Evolutionary conservation across 2,888 invertebrate genomes (phyloP), one percentile per base, ranked within the genome.

Genomic region (Hydrotaea diabolus): DNA sequence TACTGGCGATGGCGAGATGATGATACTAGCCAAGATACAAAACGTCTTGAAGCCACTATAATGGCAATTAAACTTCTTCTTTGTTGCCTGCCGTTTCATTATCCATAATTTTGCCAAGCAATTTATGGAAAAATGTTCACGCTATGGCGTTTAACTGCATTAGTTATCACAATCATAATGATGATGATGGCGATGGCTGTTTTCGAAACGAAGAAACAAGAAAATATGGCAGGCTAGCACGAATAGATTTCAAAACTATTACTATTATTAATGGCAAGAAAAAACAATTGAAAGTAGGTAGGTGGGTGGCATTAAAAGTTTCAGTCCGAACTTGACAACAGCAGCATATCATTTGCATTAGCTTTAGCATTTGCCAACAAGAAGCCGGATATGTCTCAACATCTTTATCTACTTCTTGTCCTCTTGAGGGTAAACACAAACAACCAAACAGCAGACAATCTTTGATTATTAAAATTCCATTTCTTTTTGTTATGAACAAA

Each of bases 1-100:
- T 49, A 49, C 49, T 49, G 15, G n/a, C n/a, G 5, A 49, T 49
- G 49, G 13, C 13, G 49, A 49, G 49, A 49, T 49, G 49, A 49
- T 49, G 31, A 39, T n/a, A 64, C 64, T 26, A 31, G 31, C 7
- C 31, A 31, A 31, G 31, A 31, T 62, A 57, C 11, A 57, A 57
- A 23, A 57, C 23, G 57, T 57, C 57, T 57, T 57, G 23, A 57
- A 21, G 3, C 17, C 23, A 23, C 21, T 21, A 69, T 23, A 69
- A 69, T 21, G 46, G 39, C 21, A 17, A 39, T 43, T 69, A 69
- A 31, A 62, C 31, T 46, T 49, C 26, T 49, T 69, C 26, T 23
- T 49, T 49, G 49, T 69, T 49, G 43, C 8, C 17, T 49, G 43
- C 8, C 17, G n/a, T 13, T 59, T 31, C 31, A 59, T 23, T 23